Evolutionary conservation across 2,797 vertebrate species (phyloP), one percentile per base, ranked within the genome.

Genomic region (Esox lucius): DNA sequence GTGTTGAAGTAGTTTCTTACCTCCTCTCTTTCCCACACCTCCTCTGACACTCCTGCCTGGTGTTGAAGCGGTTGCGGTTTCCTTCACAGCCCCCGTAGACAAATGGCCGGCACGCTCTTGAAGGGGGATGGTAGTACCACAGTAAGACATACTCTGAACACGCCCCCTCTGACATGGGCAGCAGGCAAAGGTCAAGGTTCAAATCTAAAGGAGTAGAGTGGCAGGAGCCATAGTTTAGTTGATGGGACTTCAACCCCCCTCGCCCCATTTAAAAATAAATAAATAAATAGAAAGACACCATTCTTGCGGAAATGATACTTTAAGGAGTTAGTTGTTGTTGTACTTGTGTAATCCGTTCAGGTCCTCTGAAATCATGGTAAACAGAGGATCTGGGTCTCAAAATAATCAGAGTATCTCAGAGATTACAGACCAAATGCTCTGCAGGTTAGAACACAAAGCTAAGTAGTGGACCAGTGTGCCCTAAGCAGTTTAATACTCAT

Each of bases 61-160:
- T 93, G 62, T 87, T 17, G 75, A 97, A 97, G 9, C 88, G 93
- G 84, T 97, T 97, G 56, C 68, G 46, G 83, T 94, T 97, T 69
- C 96, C 96, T 0, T 69, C 94, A 31, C 96, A 97, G 53, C 96
- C 96, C 0, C 96, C 91, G 0, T 93, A 97, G 49, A 97, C 75
- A 77, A 97, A 97, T 0, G 96, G 96, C 46, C 95, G 83, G 87
- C 96, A 97, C 17, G 91, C 80, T 0, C 90, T 86, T 0, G 87
- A 88, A 66, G 35, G 76, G 0, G 2, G 3, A 17, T 96, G 95
- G 85, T 95, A 96, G 84, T 96, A 97, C 96, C 96, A 97, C 80
- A 94, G 91, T 80, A 97, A 90, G 0, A 78, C 33, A 6, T 95
- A 96, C 0, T 84, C 92, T 1, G 74, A 90, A 79, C 96, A 97